Evolutionary conservation across 1,140 invertebrate species (phyloP), one percentile per base, ranked within the genome.

Genomic region (Phymorhynchus buccinoides): DNA sequence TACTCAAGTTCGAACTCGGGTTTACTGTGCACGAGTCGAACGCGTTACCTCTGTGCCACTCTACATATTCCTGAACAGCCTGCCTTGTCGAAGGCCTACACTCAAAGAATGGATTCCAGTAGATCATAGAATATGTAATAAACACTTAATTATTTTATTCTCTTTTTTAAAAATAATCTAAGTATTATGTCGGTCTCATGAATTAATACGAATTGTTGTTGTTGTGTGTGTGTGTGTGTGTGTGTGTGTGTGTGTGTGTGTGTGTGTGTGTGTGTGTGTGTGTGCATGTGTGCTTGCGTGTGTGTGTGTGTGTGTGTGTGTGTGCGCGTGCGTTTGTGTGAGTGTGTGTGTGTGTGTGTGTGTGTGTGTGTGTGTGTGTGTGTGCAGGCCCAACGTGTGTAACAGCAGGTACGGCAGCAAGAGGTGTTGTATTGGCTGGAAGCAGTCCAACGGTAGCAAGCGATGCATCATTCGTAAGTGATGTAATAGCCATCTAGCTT

Each of bases 361-460:
- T 77, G 73, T 77, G 35, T 77, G 73, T 39, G 73, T 77, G 12
- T 3, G 9, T 30, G 37, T 41, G 0, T 71, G 30, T 71, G 68
- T 7, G 37, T 82, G 22, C 81, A 83, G 81, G 30, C 81, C 81
- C 22, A 83, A 83, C 62, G 81, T 83, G 37, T 83, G 81, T 44
- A 41, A 66, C 18, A 30, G 32, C 27, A 42, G 81, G 41, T 73
- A 30, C 66, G 22, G 62, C 1, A 71, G 48, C 32, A 82, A 52
- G 32, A 71, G 32, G 39, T 83, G 81, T 68, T 85, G 84, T 27
- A 52, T 22, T 30, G 62, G 62, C 1, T 85, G 84, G 62, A 62
- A 30, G n/a, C 62, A 71, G 22, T 52, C 75, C 32, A 41, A 48
- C 9, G 52, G 77, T n/a, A 80, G 80, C 73, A 35, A 81, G 52